These are phyloP conservation scores for Crax fasciolata DNA, from an alignment of 2,797 vertebrate genomes.

Conservation along the genomic window DNA sequence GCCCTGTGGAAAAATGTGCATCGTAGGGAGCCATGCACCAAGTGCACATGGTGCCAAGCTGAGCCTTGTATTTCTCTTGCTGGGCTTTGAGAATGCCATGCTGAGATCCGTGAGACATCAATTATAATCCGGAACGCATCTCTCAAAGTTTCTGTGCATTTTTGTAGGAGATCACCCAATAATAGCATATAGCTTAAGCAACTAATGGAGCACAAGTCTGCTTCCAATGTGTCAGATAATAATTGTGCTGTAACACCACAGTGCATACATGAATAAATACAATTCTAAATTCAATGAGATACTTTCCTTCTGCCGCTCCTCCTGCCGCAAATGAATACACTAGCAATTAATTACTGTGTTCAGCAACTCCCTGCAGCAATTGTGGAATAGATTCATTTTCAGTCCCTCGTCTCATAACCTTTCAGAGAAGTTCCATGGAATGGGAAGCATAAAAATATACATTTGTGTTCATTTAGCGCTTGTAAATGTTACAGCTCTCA, in stretches of 20 bases:
- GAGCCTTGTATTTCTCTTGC: not conserved
- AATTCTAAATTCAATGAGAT: conserved; percentile 70
- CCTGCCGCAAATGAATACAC: conserved; percentile 66
- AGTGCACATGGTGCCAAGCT: not conserved
- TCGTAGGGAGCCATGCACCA: not conserved
- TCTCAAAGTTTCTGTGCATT: conserved; percentile 45
- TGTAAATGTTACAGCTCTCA: conserved; percentile 44
- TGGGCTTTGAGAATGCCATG: not conserved
- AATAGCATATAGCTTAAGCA: conserved; percentile 45
- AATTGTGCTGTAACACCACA: conserved; percentile 60
- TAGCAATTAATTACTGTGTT: conserved; percentile 72
- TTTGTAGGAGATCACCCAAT: conserved; percentile 53
- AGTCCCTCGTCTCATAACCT: conserved; percentile 61
- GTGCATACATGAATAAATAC: conserved; percentile 75
- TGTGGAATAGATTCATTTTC: conserved; percentile 58
- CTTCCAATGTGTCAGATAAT: conserved; percentile 67
- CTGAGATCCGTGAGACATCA: conserved; percentile 12
- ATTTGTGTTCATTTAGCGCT: conserved; percentile 36
- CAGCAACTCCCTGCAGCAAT: conserved; percentile 67
- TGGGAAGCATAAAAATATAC: conserved; percentile 64
- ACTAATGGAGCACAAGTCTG: conserved; percentile 40
- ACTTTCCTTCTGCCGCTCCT: conserved; percentile 75
- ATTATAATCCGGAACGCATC: not conserved
- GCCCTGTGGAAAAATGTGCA: not conserved
- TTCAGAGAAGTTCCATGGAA: conserved; percentile 62